Percentiles rank a stretch among this genome's conserved stretches.
Conservation (phyloP, 2,797 vertebrate genomes). For the Coreius guichenoti region DNA sequence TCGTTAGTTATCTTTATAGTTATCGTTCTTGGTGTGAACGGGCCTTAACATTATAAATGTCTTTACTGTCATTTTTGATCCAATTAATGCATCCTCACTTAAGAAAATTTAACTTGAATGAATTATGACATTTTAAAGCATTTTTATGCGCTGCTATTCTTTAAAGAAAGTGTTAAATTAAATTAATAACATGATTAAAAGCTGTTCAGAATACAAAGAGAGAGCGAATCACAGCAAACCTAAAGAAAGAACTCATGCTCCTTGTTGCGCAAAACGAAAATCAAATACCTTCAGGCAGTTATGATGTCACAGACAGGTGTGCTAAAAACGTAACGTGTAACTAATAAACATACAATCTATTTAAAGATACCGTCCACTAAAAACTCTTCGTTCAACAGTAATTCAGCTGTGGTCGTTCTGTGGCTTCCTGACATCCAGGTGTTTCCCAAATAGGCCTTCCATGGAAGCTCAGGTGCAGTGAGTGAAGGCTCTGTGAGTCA, state of each 20-base stretch:
- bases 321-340: constrained; percentile 9
- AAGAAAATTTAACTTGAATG: too few relatives aligned
- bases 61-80: too few relatives aligned
- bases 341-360: constrained; percentile 31
- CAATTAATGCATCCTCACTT: background rate
- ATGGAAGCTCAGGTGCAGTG: constrained; percentile 14
- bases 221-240: background rate
- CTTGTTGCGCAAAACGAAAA: background rate
- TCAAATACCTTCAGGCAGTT: constrained; percentile 13
- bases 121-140: too few relatives aligned
- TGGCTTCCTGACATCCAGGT: constrained; percentile 53
- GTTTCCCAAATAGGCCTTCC: constrained; percentile 15
- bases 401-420: constrained; percentile 43
- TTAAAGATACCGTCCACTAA: background rate
- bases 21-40: too few relatives aligned
- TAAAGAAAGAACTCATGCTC: background rate
- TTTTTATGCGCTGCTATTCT: background rate
- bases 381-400: constrained; percentile 31
- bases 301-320: constrained; percentile 32
- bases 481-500: constrained; percentile 8
- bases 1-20: too few relatives aligned
- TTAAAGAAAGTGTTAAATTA: background rate
- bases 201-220: background rate
- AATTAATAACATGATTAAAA: background rate
- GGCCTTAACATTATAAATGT: too few relatives aligned